A percentile compares a stretch with the other conserved stretches of the same genome.
phyloP scores from a whole-genome alignment of 2,113 vertebrate species.

The Atractosteus spatula region DNA sequence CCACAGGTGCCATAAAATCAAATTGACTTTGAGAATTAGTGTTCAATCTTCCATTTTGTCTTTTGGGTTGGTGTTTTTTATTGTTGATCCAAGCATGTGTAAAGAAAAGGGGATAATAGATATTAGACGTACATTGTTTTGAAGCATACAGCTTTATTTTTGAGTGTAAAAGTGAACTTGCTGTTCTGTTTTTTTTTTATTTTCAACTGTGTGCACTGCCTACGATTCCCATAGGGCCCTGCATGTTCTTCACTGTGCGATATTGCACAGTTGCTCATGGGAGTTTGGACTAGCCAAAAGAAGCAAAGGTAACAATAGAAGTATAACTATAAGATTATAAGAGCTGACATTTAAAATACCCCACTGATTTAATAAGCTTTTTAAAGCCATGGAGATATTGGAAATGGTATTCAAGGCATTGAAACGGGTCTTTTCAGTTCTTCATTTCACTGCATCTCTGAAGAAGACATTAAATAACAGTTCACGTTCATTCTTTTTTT shows the following conservation, averaged over 20 bases:
- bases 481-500: too few species aligned
- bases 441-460: not conserved
- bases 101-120: not conserved
- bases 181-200: constrained; percentile 47
- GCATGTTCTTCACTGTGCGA: constrained; percentile 30
- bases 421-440: not conserved
- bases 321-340: too few species aligned
- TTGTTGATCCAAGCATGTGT: constrained; percentile 23
- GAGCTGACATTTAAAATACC: too few species aligned
- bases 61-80: constrained; percentile 10
- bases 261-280: too few species aligned
- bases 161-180: constrained; percentile 69
- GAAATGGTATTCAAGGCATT: not conserved
- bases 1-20: constrained; percentile 97
- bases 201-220: constrained; percentile 68
- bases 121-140: constrained; percentile 36
- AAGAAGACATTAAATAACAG: not conserved
- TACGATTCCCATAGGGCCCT: constrained; percentile 75
- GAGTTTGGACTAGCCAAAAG: too few species aligned
- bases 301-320: too few species aligned
- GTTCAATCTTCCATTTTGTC: constrained; percentile 61
- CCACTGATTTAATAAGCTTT: too few species aligned
- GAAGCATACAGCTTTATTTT: constrained; percentile 74
- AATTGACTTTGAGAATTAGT: constrained; percentile 61
- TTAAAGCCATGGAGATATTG: not conserved